Conservation (phyloP, 2,113 vertebrate genomes). For the Cynoglossus semilaevis region DNA sequence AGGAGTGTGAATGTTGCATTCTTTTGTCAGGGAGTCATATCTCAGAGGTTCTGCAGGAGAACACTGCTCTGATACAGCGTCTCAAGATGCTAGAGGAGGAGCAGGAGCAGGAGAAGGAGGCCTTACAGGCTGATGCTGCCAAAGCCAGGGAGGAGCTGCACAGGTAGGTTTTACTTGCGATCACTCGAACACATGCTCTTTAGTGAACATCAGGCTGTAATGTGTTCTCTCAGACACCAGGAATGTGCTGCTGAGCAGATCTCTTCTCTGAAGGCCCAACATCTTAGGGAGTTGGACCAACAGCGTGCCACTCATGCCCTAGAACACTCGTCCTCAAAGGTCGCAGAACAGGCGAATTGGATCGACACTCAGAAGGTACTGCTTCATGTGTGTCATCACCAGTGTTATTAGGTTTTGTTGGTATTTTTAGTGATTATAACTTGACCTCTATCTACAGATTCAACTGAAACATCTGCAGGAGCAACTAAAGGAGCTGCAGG, state of each 20-base stretch:
- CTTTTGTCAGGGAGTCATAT: constrained; percentile 68
- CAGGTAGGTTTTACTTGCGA: constrained; percentile 51
- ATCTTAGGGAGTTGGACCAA: constrained; percentile 79
- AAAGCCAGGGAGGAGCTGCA: constrained; percentile 73
- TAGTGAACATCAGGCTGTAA: too few relatives aligned
- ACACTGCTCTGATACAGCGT: constrained; percentile 74
- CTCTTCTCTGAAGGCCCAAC: constrained; percentile 76
- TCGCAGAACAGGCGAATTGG: constrained; percentile 82
- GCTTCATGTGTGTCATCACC: background rate
- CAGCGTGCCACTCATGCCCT: constrained; percentile 80
- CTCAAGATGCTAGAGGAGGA: constrained; percentile 75
- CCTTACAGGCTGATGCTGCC: constrained; percentile 58
- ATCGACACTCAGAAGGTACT: constrained; percentile 85
- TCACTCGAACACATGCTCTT: too few relatives aligned
- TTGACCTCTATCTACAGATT: constrained; percentile 68
- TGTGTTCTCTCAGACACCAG: constrained; percentile 69
- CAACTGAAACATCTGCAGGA: constrained; percentile 83
- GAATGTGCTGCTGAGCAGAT: constrained; percentile 75
- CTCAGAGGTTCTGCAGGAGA: constrained; percentile 84
- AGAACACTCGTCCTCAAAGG: constrained; percentile 85
- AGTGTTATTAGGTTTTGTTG: background rate
- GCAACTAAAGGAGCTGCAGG: constrained; percentile 81
- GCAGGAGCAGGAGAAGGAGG: constrained; percentile 72
- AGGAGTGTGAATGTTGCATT: background rate
- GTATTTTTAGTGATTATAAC: background rate